Percentiles rank a stretch among this genome's conserved stretches.
phyloP scores from a whole-genome alignment of 2,797 vertebrate species.

The Clarias pachynema region DNA sequence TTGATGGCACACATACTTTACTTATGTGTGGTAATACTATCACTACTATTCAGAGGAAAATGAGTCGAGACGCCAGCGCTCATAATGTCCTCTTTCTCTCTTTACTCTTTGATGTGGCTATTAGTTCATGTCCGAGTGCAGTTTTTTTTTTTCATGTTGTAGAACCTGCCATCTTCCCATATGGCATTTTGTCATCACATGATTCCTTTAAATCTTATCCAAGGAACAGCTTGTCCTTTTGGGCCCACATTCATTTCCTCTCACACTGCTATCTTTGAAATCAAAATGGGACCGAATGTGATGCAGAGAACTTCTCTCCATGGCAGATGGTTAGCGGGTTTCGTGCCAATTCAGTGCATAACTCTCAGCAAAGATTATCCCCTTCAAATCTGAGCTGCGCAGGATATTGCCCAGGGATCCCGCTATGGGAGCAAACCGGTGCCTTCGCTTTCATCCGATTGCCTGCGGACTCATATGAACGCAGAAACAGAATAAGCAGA shows the following conservation, averaged over 20 bases:
- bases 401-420: constrained; percentile 64
- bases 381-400: constrained; percentile 66
- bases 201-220: constrained; percentile 60
- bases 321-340: constrained; percentile 66
- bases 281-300: constrained; percentile 45
- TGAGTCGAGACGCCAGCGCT: neutral
- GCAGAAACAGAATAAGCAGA: constrained; percentile 18
- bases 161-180: constrained; percentile 56
- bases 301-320: constrained; percentile 54
- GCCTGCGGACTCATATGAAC: constrained; percentile 39
- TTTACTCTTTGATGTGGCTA: neutral
- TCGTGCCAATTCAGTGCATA: constrained; percentile 50
- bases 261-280: constrained; percentile 61
- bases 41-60: neutral
- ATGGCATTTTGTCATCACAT: constrained; percentile 58
- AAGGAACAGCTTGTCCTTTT: constrained; percentile 62
- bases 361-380: constrained; percentile 56
- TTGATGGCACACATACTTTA: neutral
- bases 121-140: constrained; percentile 48
- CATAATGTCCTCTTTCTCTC: neutral
- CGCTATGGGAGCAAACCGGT: constrained; percentile 47
- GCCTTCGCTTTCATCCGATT: constrained; percentile 45
- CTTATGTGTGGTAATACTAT: neutral
- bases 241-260: constrained; percentile 63
- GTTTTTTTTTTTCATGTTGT: constrained; percentile 52